Conservation (phyloP, 1,140 invertebrate species). For the Harlomillsia oculata region DNA sequence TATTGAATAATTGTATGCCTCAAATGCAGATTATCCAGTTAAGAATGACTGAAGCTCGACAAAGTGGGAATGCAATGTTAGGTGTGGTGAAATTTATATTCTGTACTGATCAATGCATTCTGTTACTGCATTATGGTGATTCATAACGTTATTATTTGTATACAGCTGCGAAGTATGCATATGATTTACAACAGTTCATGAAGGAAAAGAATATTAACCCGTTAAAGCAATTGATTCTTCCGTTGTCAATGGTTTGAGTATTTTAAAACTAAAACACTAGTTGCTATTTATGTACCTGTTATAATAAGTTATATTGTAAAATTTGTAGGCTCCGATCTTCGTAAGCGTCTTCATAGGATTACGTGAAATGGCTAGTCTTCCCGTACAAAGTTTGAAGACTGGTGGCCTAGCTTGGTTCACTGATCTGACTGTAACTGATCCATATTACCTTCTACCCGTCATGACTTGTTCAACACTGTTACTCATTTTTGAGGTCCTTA, state of each 20-base stretch:
- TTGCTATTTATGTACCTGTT: too few species aligned
- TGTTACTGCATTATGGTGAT: background rate
- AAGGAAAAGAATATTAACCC: slow-evolving; percentile 69
- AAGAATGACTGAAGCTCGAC: slow-evolving; percentile 72
- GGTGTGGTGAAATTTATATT: slow-evolving; percentile 40
- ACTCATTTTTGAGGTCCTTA: slow-evolving; percentile 61
- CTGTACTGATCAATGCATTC: background rate
- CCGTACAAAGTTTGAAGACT: slow-evolving; percentile 72
- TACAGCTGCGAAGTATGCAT: slow-evolving; percentile 54
- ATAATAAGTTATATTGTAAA: slow-evolving; percentile 17
- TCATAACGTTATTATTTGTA: slow-evolving; percentile 29
- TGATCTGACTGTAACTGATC: slow-evolving; percentile 83
- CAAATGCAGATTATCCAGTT: slow-evolving; percentile 64
- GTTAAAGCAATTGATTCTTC: slow-evolving; percentile 67
- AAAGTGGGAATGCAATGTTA: slow-evolving; percentile 67
- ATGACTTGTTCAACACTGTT: slow-evolving; percentile 70
- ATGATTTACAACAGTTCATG: slow-evolving; percentile 70
- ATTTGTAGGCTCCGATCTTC: slow-evolving; percentile 68
- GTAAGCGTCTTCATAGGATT: slow-evolving; percentile 81
- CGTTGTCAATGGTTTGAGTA: slow-evolving; percentile 68
- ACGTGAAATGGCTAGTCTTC: slow-evolving; percentile 69
- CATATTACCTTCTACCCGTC: slow-evolving; percentile 76
- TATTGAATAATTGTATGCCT: slow-evolving; percentile 71
- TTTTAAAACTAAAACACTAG: background rate
- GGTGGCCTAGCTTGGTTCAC: slow-evolving; percentile 90